These are phyloP conservation scores for Chymomyza fuscimana DNA, from an alignment of 2,888 invertebrate genomes.

Conservation along the genomic window DNA sequence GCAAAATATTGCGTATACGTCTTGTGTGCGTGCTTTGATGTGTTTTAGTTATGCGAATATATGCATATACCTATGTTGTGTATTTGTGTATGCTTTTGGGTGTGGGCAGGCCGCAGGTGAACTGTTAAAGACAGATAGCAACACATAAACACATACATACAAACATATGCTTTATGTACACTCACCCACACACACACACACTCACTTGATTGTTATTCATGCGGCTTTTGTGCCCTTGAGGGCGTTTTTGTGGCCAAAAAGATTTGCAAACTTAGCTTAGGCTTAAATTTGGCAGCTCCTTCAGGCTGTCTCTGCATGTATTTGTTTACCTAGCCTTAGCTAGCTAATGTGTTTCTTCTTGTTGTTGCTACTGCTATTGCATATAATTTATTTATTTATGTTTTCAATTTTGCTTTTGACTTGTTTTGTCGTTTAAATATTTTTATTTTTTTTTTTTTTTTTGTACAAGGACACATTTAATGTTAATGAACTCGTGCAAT, in stretches of 20 bases:
- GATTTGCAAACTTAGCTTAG: background rate
- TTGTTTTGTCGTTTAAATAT: slow-evolving; percentile 14
- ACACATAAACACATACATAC: background rate
- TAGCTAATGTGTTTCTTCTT: slow-evolving; percentile 1
- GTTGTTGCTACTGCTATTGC: slow-evolving; percentile 40
- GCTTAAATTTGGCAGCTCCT: background rate
- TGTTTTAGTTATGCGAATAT: background rate
- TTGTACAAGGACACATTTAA: slow-evolving; percentile 58
- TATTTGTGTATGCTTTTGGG: background rate
- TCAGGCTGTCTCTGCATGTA: background rate
- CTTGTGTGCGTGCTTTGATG: slow-evolving; percentile 2
- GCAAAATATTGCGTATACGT: slow-evolving; percentile 3
- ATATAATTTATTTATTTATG: slow-evolving; percentile 60
- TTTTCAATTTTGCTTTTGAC: slow-evolving; percentile 55
- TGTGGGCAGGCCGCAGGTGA: background rate
- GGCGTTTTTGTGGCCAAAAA: background rate
- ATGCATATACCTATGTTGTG: no score
- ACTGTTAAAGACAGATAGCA: background rate
- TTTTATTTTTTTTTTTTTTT: slow-evolving; percentile 8
- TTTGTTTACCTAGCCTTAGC: slow-evolving; percentile 13
- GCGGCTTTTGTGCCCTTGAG: slow-evolving; percentile 1
- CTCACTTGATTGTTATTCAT: background rate
- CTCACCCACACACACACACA: no score
- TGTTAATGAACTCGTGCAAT: slow-evolving; percentile 72
- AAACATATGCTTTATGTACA: background rate